Base-by-base conservation (phyloP, 2,888 invertebrate genomes). In the Tiphia femorata region DNA sequence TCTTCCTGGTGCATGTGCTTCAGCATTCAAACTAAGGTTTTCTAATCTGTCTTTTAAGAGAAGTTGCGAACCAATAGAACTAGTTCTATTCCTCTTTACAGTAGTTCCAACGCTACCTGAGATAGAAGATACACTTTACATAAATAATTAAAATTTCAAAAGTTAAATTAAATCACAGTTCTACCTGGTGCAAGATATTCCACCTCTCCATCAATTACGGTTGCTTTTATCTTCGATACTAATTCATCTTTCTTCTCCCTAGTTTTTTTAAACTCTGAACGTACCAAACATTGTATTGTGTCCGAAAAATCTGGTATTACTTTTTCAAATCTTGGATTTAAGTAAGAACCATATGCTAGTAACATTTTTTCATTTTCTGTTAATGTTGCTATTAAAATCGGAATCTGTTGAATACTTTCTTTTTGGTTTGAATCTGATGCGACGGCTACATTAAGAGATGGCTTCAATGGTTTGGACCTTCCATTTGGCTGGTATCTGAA, bases 41-140 rank as follows among this genome's bases (percentile, higher is more conserved):
- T 93, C 92, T 17, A 96, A 82, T 23, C 96, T 86, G 6, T 91
- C 89, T 79, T 95, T 95, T 88, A 96, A 91, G 0, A 95, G 92
- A 8, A 94, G 88, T 82, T 94, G 91, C 27, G 87, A 73, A 42
- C 77, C 81, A 64, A 62, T 57, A 12, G 58, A 62, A 17, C 4
- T 51, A 3, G 40, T 64, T 20, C 47, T 64, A 33, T 17, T 58
- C 14, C 54, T 57, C 41, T 70, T 69, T 12, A 35, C 41, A 8
- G 58, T 25, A 5, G 52, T 30, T 44, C 62, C 53, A 5, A 54
- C 43, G 23, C 67, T 23, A 46, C 73, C 72, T 73, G 23, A 2
- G 7, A 37, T 23, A 49, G 19, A n/a, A n/a, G n/a, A 17, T 37
- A 10, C 12, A 43, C 12, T 16, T 16, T n/a, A 21, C 23, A 1